These are phyloP conservation scores for Drosophila trichaetosa DNA, from an alignment of 2,888 invertebrate genomes.

Conservation along the genomic window DNA sequence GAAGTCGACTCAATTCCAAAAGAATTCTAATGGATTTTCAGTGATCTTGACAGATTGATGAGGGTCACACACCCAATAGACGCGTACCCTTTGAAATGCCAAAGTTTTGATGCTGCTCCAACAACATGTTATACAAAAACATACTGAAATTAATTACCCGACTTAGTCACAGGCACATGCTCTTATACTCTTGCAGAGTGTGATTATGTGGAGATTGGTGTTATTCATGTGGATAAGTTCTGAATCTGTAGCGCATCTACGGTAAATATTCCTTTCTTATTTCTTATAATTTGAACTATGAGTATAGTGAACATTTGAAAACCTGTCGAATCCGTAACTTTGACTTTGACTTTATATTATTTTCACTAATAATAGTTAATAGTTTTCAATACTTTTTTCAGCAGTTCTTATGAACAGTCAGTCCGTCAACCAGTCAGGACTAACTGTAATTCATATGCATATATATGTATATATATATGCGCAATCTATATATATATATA, in stretches of 20 bases:
- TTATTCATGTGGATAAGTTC: neutral
- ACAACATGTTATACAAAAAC: neutral
- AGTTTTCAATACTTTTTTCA: neutral
- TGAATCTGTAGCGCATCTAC: neutral
- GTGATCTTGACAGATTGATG: conserved; percentile 56
- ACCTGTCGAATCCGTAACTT: neutral
- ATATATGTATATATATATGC: neutral
- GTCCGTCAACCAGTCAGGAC: neutral
- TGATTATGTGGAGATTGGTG: neutral
- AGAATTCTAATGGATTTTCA: conserved; percentile 28
- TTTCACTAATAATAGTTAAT: no score
- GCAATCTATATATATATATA: no score
- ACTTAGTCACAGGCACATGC: neutral
- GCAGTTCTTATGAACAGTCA: neutral
- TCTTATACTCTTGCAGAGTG: neutral
- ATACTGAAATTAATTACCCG: neutral
- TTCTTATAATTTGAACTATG: neutral
- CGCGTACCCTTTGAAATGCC: neutral
- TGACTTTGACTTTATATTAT: no score
- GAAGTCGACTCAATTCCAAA: conserved; percentile 18
- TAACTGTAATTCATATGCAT: neutral
- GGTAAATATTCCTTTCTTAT: neutral
- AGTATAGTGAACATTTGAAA: neutral
- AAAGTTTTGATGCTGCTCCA: conserved; percentile 5
- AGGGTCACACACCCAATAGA: conserved; percentile 32